Evolutionary conservation across 2,113 vertebrate species (phyloP), one percentile per base, ranked within the genome.

Genomic region (Callipepla squamata): DNA sequence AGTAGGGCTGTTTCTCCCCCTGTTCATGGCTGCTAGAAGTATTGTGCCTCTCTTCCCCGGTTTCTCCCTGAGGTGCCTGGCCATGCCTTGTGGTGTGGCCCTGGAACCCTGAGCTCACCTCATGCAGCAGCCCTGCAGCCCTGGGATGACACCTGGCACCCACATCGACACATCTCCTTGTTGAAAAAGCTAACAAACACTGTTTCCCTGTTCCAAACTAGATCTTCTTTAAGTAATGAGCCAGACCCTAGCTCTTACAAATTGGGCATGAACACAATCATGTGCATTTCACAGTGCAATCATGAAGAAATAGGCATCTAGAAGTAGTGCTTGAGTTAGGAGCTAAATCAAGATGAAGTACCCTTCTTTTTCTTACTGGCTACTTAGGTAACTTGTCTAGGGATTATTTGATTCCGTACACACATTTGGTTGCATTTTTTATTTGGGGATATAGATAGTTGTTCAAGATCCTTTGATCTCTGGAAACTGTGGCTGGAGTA

Each of bases 311-410:
- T 72, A 55, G 57, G n/a, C 59, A 55, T 77, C 51, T 44, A 51
- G 30, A 85, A 89, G 81, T n/a, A 83, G 42, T 0, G 20, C 89
- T 92, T 1, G 5, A 93, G 47, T 48, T 40, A 28, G 68, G 61
- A 87, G 32, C 18, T 67, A 80, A 92, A 91, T 80, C 85, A 92
- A 70, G 40, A 61, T 96, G 81, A 94, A 92, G 85, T 87, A 47
- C 72, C 51, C 82, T 88, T 66, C 51, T 85, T 69, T 51, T 66
- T 93, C 90, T 63, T 51, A 36, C 75, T 80, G 55, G 61, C 72
- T 83, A 58, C 61, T 94, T 82, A 45, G 65, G 51, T 70, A 63
- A 61, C 25, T 87, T 23, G 1, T 85, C 65, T 70, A 63, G 75
- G 48, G 68, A 70, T 87, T 83, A 57, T 75, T 75, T 83, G 68